phyloP scores from a whole-genome alignment of 2,113 vertebrate genomes.

The Trogon melanurus region DNA sequence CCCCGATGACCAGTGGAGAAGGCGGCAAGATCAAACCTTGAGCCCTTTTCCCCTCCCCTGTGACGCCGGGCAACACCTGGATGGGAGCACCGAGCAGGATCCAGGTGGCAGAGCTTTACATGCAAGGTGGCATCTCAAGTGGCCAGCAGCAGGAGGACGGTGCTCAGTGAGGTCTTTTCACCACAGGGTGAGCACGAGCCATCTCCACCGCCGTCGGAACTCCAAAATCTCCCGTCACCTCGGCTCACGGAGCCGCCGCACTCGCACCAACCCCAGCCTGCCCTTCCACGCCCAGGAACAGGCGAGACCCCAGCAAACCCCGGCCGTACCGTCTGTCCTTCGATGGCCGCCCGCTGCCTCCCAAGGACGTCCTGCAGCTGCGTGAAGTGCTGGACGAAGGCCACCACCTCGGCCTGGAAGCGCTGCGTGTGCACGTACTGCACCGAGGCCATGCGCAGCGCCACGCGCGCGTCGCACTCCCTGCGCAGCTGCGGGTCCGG shows the following conservation, averaged over 20 bases:
- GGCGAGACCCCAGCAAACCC: neutral
- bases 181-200: neutral
- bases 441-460: conserved; percentile 92
- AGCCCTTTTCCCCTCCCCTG: neutral
- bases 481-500: conserved; percentile 81
- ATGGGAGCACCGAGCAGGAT: neutral
- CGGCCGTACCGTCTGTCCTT: conserved; percentile 90
- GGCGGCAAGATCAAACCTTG: neutral
- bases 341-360: conserved; percentile 91
- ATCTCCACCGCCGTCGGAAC: neutral
- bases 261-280: neutral
- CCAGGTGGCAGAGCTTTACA: neutral
- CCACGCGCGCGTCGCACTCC: conserved; percentile 88
- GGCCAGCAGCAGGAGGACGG: neutral
- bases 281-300: neutral
- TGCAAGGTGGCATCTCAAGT: no score
- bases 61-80: neutral
- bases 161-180: neutral
- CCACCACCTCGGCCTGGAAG: conserved; percentile 94
- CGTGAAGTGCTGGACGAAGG: conserved; percentile 96
- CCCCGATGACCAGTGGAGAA: neutral
- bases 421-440: conserved; percentile 98
- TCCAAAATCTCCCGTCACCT: neutral
- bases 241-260: neutral
- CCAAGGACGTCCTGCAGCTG: conserved; percentile 96